These are phyloP conservation scores for Steatornis caripensis DNA, from an alignment of 2,113 vertebrate species.

Conservation along the genomic window DNA sequence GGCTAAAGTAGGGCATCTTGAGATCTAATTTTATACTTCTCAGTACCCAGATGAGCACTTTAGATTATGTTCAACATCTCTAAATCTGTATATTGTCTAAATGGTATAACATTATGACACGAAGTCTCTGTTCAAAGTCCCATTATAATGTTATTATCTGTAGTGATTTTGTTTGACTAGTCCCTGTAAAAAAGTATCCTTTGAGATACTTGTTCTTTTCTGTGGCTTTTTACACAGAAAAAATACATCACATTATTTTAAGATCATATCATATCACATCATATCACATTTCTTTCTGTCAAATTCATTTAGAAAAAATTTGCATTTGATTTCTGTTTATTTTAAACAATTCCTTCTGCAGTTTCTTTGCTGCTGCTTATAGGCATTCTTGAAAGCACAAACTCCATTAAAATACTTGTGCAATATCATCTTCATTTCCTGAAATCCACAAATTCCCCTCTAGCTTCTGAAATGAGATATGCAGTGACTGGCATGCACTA, in stretches of 20 bases:
- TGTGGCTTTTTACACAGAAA: neutral
- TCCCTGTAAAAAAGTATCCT: neutral
- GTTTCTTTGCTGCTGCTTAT: neutral
- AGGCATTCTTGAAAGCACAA: neutral
- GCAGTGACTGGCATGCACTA: neutral
- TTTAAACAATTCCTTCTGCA: neutral
- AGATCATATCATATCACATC: neutral
- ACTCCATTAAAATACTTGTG: neutral
- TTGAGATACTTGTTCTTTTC: neutral
- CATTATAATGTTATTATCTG: constrained; percentile 30
- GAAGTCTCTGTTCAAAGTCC: neutral
- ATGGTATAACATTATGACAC: neutral
- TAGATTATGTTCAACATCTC: constrained; percentile 2
- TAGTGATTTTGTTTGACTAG: neutral
- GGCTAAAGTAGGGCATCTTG: neutral
- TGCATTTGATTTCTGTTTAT: neutral
- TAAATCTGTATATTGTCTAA: constrained; percentile 8
- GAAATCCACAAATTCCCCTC: neutral
- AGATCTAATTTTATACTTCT: constrained; percentile 17
- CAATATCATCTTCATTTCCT: neutral
- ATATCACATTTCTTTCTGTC: neutral
- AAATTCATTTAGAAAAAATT: neutral
- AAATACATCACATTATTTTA: neutral
- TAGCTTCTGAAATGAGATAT: neutral
- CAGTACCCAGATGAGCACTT: neutral